Evolutionary conservation across 2,113 vertebrate species (phyloP).

Genomic region (Stigmatopora argus): DNA sequence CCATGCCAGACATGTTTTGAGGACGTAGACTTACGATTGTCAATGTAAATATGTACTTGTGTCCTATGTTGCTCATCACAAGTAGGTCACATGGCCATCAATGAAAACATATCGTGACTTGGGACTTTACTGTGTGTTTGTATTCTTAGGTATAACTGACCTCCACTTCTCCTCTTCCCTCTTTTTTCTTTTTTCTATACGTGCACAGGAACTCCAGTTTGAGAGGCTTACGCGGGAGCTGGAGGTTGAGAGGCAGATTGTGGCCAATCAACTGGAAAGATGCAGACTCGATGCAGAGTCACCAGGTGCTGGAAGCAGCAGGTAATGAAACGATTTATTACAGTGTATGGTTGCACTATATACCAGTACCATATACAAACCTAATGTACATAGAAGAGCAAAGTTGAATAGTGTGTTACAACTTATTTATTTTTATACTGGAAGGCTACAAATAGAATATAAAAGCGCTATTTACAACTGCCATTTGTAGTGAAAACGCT

Average conservation of each 20-base stretch:
- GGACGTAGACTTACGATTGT: neutral
- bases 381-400: neutral
- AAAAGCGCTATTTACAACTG: constrained; percentile 1
- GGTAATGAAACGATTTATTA: constrained; percentile 73
- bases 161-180: neutral
- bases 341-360: neutral
- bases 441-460: neutral
- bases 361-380: neutral
- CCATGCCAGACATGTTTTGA: neutral
- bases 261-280: constrained; percentile 99
- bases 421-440: neutral
- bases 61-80: neutral
- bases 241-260: constrained; percentile 99
- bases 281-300: constrained; percentile 97
- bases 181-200: constrained; percentile 16
- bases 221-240: constrained; percentile 98
- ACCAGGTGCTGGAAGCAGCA: constrained; percentile 92
- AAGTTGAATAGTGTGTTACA: neutral
- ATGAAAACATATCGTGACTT: neutral
- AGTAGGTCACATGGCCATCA: too few relatives aligned
- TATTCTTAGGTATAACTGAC: constrained; percentile 12
- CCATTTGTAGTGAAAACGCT: constrained; percentile 8
- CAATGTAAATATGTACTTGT: neutral
- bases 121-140: neutral
- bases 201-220: constrained; percentile 93